Percentiles rank a stretch among this genome's conserved stretches.
These are phyloP conservation scores for Folsomia manolachei DNA, from an alignment of 2,888 invertebrate genomes.

Conservation along the genomic window DNA sequence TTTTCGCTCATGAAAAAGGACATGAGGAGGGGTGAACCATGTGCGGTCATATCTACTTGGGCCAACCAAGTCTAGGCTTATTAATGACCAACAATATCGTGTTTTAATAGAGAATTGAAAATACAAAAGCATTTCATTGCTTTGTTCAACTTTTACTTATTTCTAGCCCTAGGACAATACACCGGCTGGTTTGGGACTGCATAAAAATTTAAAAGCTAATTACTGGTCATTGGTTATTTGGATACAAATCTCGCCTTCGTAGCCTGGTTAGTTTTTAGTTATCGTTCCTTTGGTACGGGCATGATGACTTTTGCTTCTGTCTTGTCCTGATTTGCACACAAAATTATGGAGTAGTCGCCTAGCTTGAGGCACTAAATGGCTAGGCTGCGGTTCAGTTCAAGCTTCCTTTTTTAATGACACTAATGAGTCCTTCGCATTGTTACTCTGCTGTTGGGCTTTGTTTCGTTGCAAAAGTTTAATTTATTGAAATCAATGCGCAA, in stretches of 20 bases:
- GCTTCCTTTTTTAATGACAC: constrained; percentile 21
- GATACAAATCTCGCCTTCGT: no score
- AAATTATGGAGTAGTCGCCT: constrained; percentile 21
- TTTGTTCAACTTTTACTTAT: constrained; percentile 14
- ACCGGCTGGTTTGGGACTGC: not conserved
- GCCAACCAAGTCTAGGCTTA: not conserved
- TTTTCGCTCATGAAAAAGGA: not conserved
- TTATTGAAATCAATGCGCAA: constrained; percentile 16
- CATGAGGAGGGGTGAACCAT: not conserved
- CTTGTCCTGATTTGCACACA: constrained; percentile 21
- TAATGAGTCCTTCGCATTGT: constrained; percentile 15
- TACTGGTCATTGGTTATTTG: constrained; percentile 21
- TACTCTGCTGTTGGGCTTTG: not conserved
- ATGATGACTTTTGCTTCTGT: constrained; percentile 23
- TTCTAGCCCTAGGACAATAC: constrained; percentile 7
- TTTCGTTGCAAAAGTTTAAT: constrained; percentile 13
- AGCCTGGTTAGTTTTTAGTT: no score
- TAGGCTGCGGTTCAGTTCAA: constrained; percentile 14
- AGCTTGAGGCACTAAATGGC: constrained; percentile 1
- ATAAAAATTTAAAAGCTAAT: constrained; percentile 23
- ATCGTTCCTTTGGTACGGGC: not conserved
- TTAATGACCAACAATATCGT: not conserved
- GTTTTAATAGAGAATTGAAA: not conserved
- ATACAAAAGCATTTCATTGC: constrained; percentile 1
- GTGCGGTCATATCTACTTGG: not conserved